phyloP scores from a whole-genome alignment of 53 echinoderm and acorn worm genomes.

The Stichopus horrens region DNA sequence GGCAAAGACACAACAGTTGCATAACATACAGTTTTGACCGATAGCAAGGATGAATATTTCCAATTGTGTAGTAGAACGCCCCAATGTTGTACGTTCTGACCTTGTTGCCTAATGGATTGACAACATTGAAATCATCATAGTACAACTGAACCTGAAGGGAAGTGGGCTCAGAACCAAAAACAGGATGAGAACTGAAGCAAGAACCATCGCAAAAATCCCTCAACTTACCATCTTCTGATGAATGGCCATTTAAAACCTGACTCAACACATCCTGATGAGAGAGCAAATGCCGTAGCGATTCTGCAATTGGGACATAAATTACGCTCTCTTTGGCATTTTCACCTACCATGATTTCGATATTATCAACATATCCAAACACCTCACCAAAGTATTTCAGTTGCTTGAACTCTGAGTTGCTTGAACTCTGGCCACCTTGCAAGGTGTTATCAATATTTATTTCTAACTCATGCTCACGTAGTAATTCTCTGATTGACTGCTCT shows the following conservation, averaged over 20 bases:
- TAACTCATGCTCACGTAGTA: not conserved
- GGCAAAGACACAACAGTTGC: conserved; percentile 44
- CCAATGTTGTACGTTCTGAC: conserved; percentile 50
- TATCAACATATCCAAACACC: conserved; percentile 42
- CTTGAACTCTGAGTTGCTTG: conserved; percentile 39
- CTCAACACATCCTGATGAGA: conserved; percentile 27
- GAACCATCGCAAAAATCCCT: conserved; percentile 30
- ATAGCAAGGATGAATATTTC: conserved; percentile 47
- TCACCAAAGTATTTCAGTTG: conserved; percentile 43
- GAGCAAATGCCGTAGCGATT: conserved; percentile 39
- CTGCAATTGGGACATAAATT: conserved; percentile 54
- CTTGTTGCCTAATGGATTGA: conserved; percentile 53
- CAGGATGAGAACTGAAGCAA: not conserved
- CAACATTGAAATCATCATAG: conserved; percentile 60
- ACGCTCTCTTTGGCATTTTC: conserved; percentile 31
- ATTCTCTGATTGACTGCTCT: not conserved
- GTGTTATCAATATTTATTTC: not conserved
- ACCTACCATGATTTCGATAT: conserved; percentile 49
- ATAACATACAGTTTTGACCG: conserved; percentile 55
- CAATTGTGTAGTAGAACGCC: conserved; percentile 39
- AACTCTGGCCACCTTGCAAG: not conserved
- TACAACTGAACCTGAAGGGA: conserved; percentile 54
- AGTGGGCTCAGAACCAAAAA: conserved; percentile 28
- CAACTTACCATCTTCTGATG: not conserved
- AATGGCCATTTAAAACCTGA: conserved; percentile 22